Evolutionary conservation across 2,113 vertebrate genomes (phyloP), one percentile per base, ranked within the genome.

Genomic region (Corvus moneduloides): DNA sequence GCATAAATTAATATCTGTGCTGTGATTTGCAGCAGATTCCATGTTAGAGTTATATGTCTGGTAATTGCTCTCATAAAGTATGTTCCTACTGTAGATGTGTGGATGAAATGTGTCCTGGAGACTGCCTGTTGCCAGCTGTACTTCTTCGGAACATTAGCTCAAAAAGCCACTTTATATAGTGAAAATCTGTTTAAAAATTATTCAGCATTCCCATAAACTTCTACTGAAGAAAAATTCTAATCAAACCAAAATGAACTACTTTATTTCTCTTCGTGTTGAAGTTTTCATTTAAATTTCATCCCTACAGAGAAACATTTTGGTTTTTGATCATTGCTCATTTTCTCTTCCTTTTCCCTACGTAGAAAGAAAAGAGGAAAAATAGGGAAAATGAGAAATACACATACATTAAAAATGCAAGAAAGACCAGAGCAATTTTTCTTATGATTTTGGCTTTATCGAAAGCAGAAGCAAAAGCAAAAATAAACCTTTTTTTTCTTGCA

Each of bases 11-110:
- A 94, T 59, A 72, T 43, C 87, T 95, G 28, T 59, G 37, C 59
- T 73, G 49, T 80, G 67, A 95, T 78, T 94, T 93, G 66, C 21
- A 76, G 59, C 68, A 46, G 49, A 67, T 77, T 55, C 61, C 41
- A 79, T 30, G 56, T 62, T 51, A 66, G 81, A 87, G 87, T 95
- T 93, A 66, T 89, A 89, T 54, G 51, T 49, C 78, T 87, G 54
- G 91, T 80, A 95, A 95, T 88, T 77, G 55, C 83, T 59, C 76
- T 75, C 72, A 81, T 94, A 94, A 95, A 87, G 43, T 80, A 73
- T 67, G 63, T 77, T 90, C 71, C 91, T 94, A 85, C 87, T 74
- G 85, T 89, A 77, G 55, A 87, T 69, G 67, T 73, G 88, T 1
- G 43, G 35, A 52, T 96, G 91, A 95, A 96, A 93, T 64, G 51